Conservation (phyloP, 2,888 invertebrate genomes). For the Habroteleia sp. region DNA sequence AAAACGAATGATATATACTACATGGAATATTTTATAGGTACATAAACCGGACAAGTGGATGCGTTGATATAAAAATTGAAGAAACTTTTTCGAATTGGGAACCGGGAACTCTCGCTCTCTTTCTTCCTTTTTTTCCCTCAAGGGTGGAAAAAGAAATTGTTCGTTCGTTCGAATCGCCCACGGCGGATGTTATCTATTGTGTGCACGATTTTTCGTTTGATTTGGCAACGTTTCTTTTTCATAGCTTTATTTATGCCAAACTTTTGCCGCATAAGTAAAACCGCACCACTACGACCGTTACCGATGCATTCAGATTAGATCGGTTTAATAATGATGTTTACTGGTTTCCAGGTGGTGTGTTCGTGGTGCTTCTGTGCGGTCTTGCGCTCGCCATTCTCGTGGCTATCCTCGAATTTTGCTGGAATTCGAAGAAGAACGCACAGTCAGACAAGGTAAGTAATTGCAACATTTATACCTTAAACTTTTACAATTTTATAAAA, state of each 20-base stretch:
- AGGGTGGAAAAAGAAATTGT: background rate
- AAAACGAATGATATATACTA: too few species aligned
- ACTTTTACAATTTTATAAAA: too few species aligned
- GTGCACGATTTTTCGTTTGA: conserved; percentile 69
- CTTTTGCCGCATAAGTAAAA: too few species aligned
- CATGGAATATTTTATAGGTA: conserved; percentile 32
- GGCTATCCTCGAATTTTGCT: conserved; percentile 96
- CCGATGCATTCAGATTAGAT: too few species aligned
- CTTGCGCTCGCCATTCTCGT: conserved; percentile 94
- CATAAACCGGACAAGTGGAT: conserved; percentile 21
- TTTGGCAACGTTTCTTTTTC: conserved; percentile 59
- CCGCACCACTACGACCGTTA: too few species aligned
- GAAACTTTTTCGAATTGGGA: conserved; percentile 35
- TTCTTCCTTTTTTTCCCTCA: too few species aligned
- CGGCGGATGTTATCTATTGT: conserved; percentile 68
- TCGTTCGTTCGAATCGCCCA: conserved; percentile 37
- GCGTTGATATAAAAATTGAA: conserved; percentile 16
- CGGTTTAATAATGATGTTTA: conserved; percentile 45
- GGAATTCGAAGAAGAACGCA: conserved; percentile 95
- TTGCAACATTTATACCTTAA: conserved; percentile 10
- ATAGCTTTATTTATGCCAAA: conserved; percentile 42
- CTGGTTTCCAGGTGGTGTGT: conserved; percentile 90
- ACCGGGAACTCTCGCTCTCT: too few species aligned
- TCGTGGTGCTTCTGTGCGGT: conserved; percentile 96
- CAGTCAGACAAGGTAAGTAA: conserved; percentile 86